These are phyloP conservation scores for Bufo gargarizans DNA, from an alignment of 2,113 vertebrate species.

Conservation along the genomic window DNA sequence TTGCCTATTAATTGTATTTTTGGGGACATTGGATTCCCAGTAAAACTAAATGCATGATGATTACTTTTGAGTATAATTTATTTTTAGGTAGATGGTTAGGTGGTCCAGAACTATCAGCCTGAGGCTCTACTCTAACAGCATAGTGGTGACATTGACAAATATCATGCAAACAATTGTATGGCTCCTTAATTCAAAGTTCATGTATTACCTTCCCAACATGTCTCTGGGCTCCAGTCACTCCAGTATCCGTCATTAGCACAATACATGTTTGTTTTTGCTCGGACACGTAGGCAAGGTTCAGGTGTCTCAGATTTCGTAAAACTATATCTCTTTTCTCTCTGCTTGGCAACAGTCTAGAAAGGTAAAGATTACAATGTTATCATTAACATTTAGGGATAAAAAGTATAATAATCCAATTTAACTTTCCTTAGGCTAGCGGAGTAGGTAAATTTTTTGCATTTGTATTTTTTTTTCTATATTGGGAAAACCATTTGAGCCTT, in stretches of 20 bases:
- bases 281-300: slow-evolving; percentile 67
- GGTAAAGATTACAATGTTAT: slow-evolving; percentile 29
- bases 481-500: too few relatives aligned
- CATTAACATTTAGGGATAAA: not conserved
- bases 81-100: too few relatives aligned
- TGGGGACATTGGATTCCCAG: too few relatives aligned
- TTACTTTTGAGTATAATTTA: too few relatives aligned
- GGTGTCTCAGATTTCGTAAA: slow-evolving; percentile 64
- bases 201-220: slow-evolving; percentile 71
- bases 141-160: too few relatives aligned
- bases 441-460: not conserved
- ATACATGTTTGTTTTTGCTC: slow-evolving; percentile 70
- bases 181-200: too few relatives aligned
- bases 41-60: too few relatives aligned
- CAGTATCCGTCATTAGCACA: slow-evolving; percentile 76
- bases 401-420: not conserved
- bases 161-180: too few relatives aligned
- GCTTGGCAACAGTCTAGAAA: slow-evolving; percentile 65
- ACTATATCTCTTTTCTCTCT: slow-evolving; percentile 62
- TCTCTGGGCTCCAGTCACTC: slow-evolving; percentile 74
- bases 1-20: too few relatives aligned
- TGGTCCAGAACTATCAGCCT: too few relatives aligned
- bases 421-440: not conserved
- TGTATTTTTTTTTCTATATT: too few relatives aligned
- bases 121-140: too few relatives aligned